Base-by-base conservation (phyloP, 2,888 invertebrate genomes). In the Drosophila ustulata region DNA sequence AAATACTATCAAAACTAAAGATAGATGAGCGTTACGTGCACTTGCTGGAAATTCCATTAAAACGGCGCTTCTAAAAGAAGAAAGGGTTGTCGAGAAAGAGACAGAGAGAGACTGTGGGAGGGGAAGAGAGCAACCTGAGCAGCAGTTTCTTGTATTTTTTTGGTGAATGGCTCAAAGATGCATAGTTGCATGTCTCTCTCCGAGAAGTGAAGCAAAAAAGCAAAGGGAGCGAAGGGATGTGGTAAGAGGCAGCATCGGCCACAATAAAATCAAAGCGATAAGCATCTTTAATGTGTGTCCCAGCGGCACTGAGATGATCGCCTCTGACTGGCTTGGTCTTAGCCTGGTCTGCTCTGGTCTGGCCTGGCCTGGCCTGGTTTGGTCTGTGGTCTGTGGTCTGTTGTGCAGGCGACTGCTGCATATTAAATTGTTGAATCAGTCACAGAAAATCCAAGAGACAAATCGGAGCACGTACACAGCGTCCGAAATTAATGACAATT, bases 381-480 rank as follows among this genome's bases (percentile, higher is more conserved):
- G n/a, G n/a, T n/a, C n/a, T 13, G 7, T 1, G 25, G 47, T 4
- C 6, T 6, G 13, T 18, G 30, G 30, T n/a, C 39, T n/a, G 8
- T n/a, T 34, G 53, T 53, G 66, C 37, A 30, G 61, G 61, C 61
- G 52, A 39, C 71, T 64, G 90, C 87, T 90, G 90, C 90, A 91
- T 91, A 91, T 90, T 91, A 91, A 91, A 91, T 81, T 88, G 83
- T 83, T 82, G 84, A 77, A 84, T 80, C 85, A 82, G 75, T 77
- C 71, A 80, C 72, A 62, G 61, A 62, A 71, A 74, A 74, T 61
- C 66, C 64, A 45, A 68, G 82, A 88, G 88, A 88, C 88, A 81
- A 87, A 89, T 87, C 89, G 88, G 89, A 89, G 89, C 87, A 87
- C 87, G 87, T 89, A 87, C 89, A 78, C 85, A 79, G 84, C 81